phyloP scores from a whole-genome alignment of 2,888 invertebrate genomes.

The Tenthredo distinguenda region DNA sequence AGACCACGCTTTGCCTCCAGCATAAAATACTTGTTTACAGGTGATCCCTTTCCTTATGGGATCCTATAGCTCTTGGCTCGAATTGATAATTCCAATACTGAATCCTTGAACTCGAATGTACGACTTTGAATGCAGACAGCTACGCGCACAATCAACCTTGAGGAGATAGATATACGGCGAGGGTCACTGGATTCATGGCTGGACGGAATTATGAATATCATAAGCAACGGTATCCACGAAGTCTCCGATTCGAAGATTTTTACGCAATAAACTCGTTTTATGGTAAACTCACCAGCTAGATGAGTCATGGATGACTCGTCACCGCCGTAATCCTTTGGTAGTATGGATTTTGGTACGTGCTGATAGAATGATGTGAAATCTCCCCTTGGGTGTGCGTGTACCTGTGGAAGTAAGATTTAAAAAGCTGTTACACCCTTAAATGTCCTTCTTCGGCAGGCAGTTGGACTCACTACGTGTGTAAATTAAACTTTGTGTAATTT shows the following conservation, averaged over 20 bases:
- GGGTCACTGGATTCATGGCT: not conserved
- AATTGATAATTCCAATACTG: not conserved
- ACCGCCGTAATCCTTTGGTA: constrained; percentile 84
- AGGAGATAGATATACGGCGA: not conserved
- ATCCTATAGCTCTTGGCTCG: too few relatives aligned
- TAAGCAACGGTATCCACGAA: not conserved
- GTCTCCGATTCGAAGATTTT: not conserved
- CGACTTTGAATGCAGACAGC: not conserved
- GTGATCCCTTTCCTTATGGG: too few relatives aligned
- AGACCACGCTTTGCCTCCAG: too few relatives aligned
- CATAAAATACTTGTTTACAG: too few relatives aligned
- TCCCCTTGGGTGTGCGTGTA: constrained; percentile 71
- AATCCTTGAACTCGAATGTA: not conserved
- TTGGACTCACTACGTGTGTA: not conserved
- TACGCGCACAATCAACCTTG: not conserved
- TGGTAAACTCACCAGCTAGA: constrained; percentile 76
- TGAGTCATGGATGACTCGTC: constrained; percentile 78
- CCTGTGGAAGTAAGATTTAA: constrained; percentile 59
- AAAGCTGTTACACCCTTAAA: not conserved
- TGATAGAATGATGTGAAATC: constrained; percentile 79
- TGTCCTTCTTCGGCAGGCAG: not conserved
- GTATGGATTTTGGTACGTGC: constrained; percentile 80
- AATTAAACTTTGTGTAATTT: not conserved
- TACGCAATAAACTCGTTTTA: not conserved
- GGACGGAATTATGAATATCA: not conserved